These are phyloP conservation scores for Ridgeia piscesae DNA, from an alignment of 1,140 invertebrate species.

Conservation along the genomic window DNA sequence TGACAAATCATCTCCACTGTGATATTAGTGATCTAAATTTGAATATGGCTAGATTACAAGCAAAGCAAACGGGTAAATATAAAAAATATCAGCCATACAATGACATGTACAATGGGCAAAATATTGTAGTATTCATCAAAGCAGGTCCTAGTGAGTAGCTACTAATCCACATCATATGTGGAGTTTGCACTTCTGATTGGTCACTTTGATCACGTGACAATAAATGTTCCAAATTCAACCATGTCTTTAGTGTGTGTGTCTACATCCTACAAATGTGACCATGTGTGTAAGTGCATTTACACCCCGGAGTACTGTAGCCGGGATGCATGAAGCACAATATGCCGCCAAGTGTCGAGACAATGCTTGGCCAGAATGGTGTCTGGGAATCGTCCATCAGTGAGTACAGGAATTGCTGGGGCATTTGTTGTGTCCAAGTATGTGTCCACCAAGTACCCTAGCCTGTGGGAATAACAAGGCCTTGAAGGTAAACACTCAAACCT, in stretches of 20 bases:
- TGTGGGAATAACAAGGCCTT: neutral
- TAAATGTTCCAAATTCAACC: neutral
- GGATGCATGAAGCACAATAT: neutral
- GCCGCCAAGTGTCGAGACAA: conserved; percentile 10
- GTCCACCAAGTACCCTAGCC: conserved; percentile 19
- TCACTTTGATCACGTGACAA: neutral
- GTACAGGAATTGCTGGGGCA: neutral
- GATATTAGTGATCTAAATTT: neutral
- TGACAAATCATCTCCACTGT: neutral
- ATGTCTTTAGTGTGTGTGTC: neutral
- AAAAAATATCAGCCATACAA: neutral
- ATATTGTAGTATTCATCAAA: neutral
- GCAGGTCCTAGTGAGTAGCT: neutral
- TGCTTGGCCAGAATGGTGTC: conserved; percentile 16
- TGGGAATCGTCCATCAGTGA: conserved; percentile 20
- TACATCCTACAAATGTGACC: no score
- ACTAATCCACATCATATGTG: neutral
- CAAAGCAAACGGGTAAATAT: neutral
- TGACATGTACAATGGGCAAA: neutral
- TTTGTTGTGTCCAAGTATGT: conserved; percentile 22
- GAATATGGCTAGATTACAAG: neutral
- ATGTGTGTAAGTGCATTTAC: neutral
- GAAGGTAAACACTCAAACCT: neutral
- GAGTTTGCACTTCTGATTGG: neutral
- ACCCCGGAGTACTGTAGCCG: neutral